Evolutionary conservation across 2,113 vertebrate genomes (phyloP).

Genomic region (Hemichromis elongatus): DNA sequence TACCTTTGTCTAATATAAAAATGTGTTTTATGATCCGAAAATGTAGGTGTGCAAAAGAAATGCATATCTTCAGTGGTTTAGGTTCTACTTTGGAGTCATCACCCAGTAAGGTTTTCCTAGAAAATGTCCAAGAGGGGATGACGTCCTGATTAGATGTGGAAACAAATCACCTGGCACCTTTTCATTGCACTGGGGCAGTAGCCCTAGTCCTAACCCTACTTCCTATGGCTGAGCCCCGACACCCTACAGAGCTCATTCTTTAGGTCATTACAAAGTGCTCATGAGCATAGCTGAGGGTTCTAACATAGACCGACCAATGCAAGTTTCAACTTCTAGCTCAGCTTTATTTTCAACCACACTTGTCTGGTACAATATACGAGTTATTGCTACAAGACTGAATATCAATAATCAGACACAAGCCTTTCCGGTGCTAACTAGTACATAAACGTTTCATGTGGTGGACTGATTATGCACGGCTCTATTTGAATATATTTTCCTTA

Average conservation of each 20-base stretch:
- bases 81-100: not conserved
- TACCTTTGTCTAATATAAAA: too few species aligned
- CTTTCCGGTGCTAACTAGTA: not conserved
- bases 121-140: not conserved
- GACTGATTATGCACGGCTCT: not conserved
- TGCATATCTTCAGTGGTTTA: too few species aligned
- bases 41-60: too few species aligned
- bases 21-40: too few species aligned
- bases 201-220: fast-evolving
- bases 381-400: too few species aligned
- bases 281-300: not conserved
- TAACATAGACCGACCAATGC: not conserved
- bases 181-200: not conserved
- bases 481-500: fast-evolving
- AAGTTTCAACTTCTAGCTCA: not conserved
- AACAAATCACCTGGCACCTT: fast-evolving
- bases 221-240: not conserved
- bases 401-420: too few species aligned
- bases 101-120: fast-evolving
- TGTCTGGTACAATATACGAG: too few species aligned
- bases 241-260: not conserved
- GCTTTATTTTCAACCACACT: too few species aligned
- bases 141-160: not conserved
- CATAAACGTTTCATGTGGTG: not conserved
- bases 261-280: not conserved